Percentiles rank a stretch among this genome's conserved stretches.
These are phyloP conservation scores for Amazona guildingii DNA, from an alignment of 2,113 vertebrate species.

Conservation along the genomic window DNA sequence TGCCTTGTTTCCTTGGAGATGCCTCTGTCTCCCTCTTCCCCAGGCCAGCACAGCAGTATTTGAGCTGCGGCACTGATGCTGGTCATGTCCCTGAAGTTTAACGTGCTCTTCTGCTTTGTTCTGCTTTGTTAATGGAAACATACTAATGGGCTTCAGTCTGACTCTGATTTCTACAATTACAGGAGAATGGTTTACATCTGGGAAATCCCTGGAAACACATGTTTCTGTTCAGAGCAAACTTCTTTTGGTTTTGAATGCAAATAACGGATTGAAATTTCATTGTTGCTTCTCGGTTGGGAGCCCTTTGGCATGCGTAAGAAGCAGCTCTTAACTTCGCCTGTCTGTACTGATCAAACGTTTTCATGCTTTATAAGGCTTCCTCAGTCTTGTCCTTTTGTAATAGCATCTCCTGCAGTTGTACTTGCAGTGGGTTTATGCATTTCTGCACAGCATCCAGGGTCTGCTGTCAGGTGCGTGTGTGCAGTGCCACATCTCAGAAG, in stretches of 20 bases:
- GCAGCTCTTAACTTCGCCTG: conserved; percentile 44
- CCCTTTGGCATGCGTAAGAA: conserved; percentile 39
- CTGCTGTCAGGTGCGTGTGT: accelerated
- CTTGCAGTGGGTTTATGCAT: not conserved
- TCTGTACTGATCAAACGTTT: conserved; percentile 38
- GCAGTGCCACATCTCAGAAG: not conserved
- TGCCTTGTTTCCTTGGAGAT: not conserved
- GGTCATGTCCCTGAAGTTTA: conserved; percentile 1
- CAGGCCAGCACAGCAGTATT: not conserved
- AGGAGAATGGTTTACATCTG: conserved; percentile 51
- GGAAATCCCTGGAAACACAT: conserved; percentile 52
- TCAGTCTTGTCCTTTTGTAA: not conserved
- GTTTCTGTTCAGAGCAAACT: conserved; percentile 36
- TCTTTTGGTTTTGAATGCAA: conserved; percentile 27
- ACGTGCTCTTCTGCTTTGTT: conserved; percentile 22
- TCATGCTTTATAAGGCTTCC: conserved; percentile 47
- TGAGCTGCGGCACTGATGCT: not conserved
- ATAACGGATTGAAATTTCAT: conserved; percentile 49
- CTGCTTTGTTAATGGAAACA: conserved; percentile 42
- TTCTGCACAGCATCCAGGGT: not conserved
- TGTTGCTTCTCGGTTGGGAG: conserved; percentile 41
- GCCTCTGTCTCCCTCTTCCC: not conserved
- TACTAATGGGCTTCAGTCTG: conserved; percentile 30
- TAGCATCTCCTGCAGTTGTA: not conserved
- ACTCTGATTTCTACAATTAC: conserved; percentile 36